Conservation (phyloP, 1,140 invertebrate genomes). For the Cylas formicarius region DNA sequence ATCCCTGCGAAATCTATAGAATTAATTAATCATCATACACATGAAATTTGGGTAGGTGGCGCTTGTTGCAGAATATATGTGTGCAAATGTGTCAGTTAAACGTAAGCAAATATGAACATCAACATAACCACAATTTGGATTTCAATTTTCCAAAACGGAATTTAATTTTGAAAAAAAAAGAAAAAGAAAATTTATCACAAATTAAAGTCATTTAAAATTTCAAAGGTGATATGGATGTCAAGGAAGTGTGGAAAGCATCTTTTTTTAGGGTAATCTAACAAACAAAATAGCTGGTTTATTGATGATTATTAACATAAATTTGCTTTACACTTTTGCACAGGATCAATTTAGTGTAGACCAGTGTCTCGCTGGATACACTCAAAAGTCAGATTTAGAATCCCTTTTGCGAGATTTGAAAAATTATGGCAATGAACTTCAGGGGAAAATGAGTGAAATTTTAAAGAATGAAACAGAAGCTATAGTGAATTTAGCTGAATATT, state of each 20-base stretch:
- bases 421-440: constrained; percentile 32
- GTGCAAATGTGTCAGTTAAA: too few relatives aligned
- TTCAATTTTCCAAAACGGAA: too few relatives aligned
- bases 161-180: too few relatives aligned
- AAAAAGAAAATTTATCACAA: too few relatives aligned
- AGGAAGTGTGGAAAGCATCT: constrained; percentile 19
- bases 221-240: too few relatives aligned
- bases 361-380: constrained; percentile 29
- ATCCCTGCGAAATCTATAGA: too few relatives aligned
- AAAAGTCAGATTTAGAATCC: constrained; percentile 34
- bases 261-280: constrained; percentile 22
- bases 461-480: constrained; percentile 38
- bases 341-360: constrained; percentile 31
- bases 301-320: neutral
- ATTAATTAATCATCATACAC: too few relatives aligned
- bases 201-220: too few relatives aligned
- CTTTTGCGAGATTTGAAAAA: constrained; percentile 31
- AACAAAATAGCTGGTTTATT: neutral
- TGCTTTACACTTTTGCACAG: constrained; percentile 12
- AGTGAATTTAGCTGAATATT: constrained; percentile 35
- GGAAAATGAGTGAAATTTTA: constrained; percentile 35
- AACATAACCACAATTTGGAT: too few relatives aligned
- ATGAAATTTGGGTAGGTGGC: too few relatives aligned
- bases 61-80: too few relatives aligned
- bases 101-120: too few relatives aligned